Evolutionary conservation across 2,888 invertebrate species (phyloP), one percentile per base, ranked within the genome.

Genomic region (Subacronicta megacephala): DNA sequence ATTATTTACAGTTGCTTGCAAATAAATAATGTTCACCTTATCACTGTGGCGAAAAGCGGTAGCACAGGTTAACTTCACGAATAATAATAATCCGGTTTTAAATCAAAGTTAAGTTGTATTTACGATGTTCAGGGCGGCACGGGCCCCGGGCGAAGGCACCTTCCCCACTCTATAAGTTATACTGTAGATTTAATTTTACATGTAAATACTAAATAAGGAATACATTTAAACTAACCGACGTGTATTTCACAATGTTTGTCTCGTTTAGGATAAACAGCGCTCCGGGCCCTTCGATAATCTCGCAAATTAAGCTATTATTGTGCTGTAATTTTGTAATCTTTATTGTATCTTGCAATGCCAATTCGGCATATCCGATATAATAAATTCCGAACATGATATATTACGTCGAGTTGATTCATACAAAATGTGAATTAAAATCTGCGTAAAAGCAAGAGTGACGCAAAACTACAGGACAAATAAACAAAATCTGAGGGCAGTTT

Each of bases 41-140:
- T 68, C 61, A 54, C 56, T 31, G 67, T 69, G 77, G 73, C 66
- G 71, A 81, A 82, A 83, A 76, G 78, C 75, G 59, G 82, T 78
- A 79, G 80, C 72, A 49, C 49, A 51, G 58, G 60, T 72, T 56
- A 69, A 65, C 55, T 54, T 33, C 55, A 61, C 61, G 45, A 72
- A 72, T 72, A 64, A 75, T 78, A 73, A 71, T 79, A 83, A 81
- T 78, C 81, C 63, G 58, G 75, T 72, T 73, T 80, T 83, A 84
- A 83, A 82, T 84, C 83, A 81, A 66, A 71, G 59, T 73, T 80
- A 81, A 81, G 81, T 75, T 65, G 79, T 80, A 84, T 85, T 85
- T 85, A 85, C 69, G 76, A 77, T 61, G 75, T 68, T 58, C 43
- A 50, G 49, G 38, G 67, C 65, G 54, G 38, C 36, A 50, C 46